These are phyloP conservation scores for Cuniculus paca DNA, from an alignment of 2,797 vertebrate species.

Conservation along the genomic window DNA sequence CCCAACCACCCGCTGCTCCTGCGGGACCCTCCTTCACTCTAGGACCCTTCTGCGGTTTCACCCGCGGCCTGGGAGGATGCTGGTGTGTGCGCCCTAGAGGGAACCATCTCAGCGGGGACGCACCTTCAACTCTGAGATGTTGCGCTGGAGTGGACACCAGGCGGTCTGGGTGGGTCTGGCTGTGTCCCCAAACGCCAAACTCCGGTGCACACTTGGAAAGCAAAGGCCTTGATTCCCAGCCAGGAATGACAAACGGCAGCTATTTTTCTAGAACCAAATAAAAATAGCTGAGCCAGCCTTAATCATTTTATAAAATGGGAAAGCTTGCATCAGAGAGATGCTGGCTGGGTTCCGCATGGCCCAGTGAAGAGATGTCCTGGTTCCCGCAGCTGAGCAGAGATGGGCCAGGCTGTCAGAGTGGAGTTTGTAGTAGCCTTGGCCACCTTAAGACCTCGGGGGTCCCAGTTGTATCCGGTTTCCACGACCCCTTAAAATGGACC, in stretches of 20 bases:
- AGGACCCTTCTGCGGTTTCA: neutral
- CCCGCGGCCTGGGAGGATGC: neutral
- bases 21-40: neutral
- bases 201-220: constrained; percentile 35
- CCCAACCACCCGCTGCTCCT: neutral
- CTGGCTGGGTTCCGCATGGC: neutral
- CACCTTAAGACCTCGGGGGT: neutral
- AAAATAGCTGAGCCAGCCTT: constrained; percentile 52
- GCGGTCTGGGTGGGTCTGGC: neutral
- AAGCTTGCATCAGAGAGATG: neutral
- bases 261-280: constrained; percentile 64
- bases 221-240: constrained; percentile 13
- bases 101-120: neutral
- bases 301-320: constrained; percentile 51
- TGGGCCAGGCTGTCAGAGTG: neutral
- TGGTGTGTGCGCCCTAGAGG: neutral
- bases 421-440: neutral
- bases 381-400: neutral
- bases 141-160: neutral
- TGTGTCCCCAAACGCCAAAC: constrained; percentile 51
- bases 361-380: neutral
- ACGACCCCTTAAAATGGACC: neutral
- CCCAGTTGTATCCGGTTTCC: neutral
- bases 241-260: constrained; percentile 38
- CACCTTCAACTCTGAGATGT: neutral